A percentile compares a stretch with the other conserved stretches of the same genome.
These are phyloP conservation scores for Montipora capricornis DNA, from an alignment of 64 coral and sea anemone species.

Conservation along the genomic window DNA sequence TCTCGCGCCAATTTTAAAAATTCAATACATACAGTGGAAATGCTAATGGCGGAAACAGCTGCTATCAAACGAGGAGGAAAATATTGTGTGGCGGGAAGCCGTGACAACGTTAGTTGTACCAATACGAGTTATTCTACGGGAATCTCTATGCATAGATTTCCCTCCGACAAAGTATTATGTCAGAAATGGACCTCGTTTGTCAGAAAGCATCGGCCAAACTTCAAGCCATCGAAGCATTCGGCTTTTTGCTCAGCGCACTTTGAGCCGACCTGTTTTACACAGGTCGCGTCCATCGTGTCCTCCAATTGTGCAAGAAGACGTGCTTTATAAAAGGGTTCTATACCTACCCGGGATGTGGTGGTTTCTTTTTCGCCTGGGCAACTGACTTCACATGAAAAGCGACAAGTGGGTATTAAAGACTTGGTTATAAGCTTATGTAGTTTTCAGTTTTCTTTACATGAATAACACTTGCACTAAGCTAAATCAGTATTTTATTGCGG, in stretches of 20 bases:
- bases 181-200: too few relatives aligned
- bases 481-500: neutral
- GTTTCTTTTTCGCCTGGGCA: slow-evolving; percentile 13
- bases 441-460: neutral
- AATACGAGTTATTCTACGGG: too few relatives aligned
- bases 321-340: slow-evolving; percentile 12
- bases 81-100: too few relatives aligned
- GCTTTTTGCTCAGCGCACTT: slow-evolving; percentile 5
- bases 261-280: too few relatives aligned
- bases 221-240: neutral
- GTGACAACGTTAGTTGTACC: too few relatives aligned
- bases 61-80: too few relatives aligned
- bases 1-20: neutral
- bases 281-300: neutral
- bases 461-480: neutral
- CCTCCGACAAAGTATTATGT: too few relatives aligned
- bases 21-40: too few relatives aligned
- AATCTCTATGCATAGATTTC: too few relatives aligned
- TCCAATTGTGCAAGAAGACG: slow-evolving; percentile 28
- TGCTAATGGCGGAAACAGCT: too few relatives aligned
- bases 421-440: neutral
- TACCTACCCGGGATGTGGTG: neutral
- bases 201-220: too few relatives aligned
- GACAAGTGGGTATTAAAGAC: slow-evolving; percentile 7
- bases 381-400: slow-evolving; percentile 1